Evolutionary conservation across 2,888 invertebrate species (phyloP), one percentile per base, ranked within the genome.

Genomic region (Phrixothrix hirtus): DNA sequence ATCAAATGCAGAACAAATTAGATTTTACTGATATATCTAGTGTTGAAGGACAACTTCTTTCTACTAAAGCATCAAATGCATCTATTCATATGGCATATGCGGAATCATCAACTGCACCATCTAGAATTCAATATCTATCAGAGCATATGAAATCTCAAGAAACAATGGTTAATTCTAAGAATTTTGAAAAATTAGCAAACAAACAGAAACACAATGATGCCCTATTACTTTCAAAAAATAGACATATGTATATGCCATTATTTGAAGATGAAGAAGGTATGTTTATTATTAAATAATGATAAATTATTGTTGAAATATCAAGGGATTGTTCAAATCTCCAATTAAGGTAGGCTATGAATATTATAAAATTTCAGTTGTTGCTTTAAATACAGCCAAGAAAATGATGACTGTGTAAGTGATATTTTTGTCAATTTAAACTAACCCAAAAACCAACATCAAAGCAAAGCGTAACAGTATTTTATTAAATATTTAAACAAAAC

Each of bases 241-340:
- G 69, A 48, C 73, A 74, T 49, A 66, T 73, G 64, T 73, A 74
- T 54, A 64, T 71, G 15, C 68, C 71, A 2, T 61, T 72, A 27
- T 73, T 74, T 61, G 71, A 72, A 48, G 75, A 74, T 57, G 74
- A 73, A 34, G 72, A 74, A 64, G 75, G 72, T 73, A 62, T 44
- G 66, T 65, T 38, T 30, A 21, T 2, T 2, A 32, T 32, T 13
- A 29, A 29, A n/a, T 29, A 2, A 3, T 32, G 4, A 10, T 13
- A 10, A 11, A 4, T 2, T 13, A 32, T 10, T 29, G 29, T 7
- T 6, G 5, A 7, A 29, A 29, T 29, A 29, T 3, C 3, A 3
- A n/a, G 3, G 29, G 10, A n/a, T n/a, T n/a, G n/a, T n/a, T n/a
- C n/a, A n/a, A n/a, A n/a, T n/a, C n/a, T n/a, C n/a, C n/a, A n/a